Evolutionary conservation across 2,888 invertebrate species (phyloP).

Genomic region (Alviniconcha strummeri): DNA sequence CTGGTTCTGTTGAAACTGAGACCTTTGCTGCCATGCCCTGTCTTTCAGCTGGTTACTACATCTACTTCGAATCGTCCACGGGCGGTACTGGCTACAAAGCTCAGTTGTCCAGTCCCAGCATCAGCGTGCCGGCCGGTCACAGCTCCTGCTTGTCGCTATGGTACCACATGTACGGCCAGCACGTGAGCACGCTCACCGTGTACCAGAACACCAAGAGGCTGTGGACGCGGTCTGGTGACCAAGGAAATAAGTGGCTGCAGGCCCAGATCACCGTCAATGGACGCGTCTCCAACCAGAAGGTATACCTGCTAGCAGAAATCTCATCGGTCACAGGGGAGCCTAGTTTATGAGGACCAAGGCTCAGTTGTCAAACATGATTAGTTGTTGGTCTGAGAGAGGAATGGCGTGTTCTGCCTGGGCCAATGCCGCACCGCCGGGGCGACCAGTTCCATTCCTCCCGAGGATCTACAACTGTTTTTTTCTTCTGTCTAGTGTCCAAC

Average conservation of each 20-base stretch:
- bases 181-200: slow-evolving; percentile 60
- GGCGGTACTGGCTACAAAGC: slow-evolving; percentile 77
- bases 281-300: slow-evolving; percentile 56
- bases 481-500: too few species aligned
- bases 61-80: slow-evolving; percentile 73
- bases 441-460: too few species aligned
- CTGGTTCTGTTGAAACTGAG: not conserved
- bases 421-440: too few species aligned
- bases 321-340: too few species aligned
- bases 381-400: too few species aligned
- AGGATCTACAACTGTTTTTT: too few species aligned
- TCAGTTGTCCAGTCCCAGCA: slow-evolving; percentile 62
- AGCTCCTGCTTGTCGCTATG: slow-evolving; percentile 62
- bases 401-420: too few species aligned
- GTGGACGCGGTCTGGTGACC: slow-evolving; percentile 56
- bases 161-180: slow-evolving; percentile 68
- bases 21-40: not conserved
- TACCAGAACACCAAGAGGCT: slow-evolving; percentile 57
- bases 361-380: too few species aligned
- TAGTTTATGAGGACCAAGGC: too few species aligned
- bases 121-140: slow-evolving; percentile 38
- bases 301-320: slow-evolving; percentile 25
- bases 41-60: slow-evolving; percentile 58
- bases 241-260: slow-evolving; percentile 58
- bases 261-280: slow-evolving; percentile 60